These are phyloP conservation scores for Neotoma lepida DNA, from an alignment of 2,113 vertebrate species.

Conservation along the genomic window DNA sequence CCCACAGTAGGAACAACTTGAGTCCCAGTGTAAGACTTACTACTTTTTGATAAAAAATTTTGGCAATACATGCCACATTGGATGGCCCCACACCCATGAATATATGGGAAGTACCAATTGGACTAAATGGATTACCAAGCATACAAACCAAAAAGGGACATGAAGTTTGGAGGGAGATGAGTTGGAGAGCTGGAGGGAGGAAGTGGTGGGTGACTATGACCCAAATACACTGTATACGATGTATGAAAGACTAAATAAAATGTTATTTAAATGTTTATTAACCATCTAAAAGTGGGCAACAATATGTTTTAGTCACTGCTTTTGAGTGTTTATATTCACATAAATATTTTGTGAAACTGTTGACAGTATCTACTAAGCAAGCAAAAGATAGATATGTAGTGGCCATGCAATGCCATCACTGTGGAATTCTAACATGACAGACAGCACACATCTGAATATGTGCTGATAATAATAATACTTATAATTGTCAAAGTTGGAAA, in stretches of 20 bases:
- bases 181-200: neutral
- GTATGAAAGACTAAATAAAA: neutral
- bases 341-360: neutral
- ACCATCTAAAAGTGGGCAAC: neutral
- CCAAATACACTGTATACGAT: neutral
- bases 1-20: fast-evolving
- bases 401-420: neutral
- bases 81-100: neutral
- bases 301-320: neutral
- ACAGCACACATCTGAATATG: neutral
- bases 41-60: neutral
- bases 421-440: neutral
- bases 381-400: neutral
- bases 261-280: neutral
- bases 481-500: neutral
- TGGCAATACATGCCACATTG: neutral
- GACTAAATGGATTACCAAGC: neutral
- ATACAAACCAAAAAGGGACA: neutral
- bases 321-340: neutral
- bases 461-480: neutral
- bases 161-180: neutral
- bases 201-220: neutral
- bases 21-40: too few relatives aligned
- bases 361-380: neutral
- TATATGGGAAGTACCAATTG: neutral